phyloP scores from a whole-genome alignment of 1,140 invertebrate species.

The Asbolus verrucosus region DNA sequence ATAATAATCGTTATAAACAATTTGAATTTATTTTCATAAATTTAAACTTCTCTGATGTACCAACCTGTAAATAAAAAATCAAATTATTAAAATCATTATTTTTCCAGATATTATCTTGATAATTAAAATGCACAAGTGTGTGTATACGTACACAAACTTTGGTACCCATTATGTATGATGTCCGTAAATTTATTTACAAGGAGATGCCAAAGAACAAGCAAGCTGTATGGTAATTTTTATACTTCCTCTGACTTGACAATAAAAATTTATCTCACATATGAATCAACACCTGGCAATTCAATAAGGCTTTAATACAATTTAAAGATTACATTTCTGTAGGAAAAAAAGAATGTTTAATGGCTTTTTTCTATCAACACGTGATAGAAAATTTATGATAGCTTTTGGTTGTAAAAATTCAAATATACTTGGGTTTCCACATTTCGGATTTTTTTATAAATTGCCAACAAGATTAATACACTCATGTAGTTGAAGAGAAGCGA shows the following conservation, averaged over 20 bases:
- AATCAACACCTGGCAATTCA: slow-evolving; percentile 16
- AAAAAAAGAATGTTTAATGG: not conserved
- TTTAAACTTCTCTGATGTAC: too few relatives aligned
- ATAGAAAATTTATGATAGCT: not conserved
- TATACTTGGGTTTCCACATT: too few relatives aligned
- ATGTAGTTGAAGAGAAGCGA: not conserved
- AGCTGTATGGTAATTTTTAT: slow-evolving; percentile 34
- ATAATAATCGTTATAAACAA: too few relatives aligned
- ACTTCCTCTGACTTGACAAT: slow-evolving; percentile 21
- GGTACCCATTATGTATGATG: not conserved
- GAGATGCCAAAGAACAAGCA: slow-evolving; percentile 2
- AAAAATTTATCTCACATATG: slow-evolving; percentile 11
- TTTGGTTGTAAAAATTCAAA: too few relatives aligned
- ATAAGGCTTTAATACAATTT: slow-evolving; percentile 4
- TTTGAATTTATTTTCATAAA: too few relatives aligned
- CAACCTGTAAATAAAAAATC: too few relatives aligned
- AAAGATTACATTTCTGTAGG: not conserved
- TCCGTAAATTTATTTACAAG: slow-evolving; percentile 27
- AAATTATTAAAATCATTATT: too few relatives aligned
- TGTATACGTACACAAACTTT: too few relatives aligned
- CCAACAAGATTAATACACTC: not conserved
- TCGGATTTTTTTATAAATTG: not conserved
- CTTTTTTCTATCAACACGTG: not conserved
- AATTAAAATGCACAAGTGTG: not conserved
- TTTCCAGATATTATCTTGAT: not conserved